phyloP scores from a whole-genome alignment of 2,797 vertebrate species.

The Hypotaenidia okinawae region DNA sequence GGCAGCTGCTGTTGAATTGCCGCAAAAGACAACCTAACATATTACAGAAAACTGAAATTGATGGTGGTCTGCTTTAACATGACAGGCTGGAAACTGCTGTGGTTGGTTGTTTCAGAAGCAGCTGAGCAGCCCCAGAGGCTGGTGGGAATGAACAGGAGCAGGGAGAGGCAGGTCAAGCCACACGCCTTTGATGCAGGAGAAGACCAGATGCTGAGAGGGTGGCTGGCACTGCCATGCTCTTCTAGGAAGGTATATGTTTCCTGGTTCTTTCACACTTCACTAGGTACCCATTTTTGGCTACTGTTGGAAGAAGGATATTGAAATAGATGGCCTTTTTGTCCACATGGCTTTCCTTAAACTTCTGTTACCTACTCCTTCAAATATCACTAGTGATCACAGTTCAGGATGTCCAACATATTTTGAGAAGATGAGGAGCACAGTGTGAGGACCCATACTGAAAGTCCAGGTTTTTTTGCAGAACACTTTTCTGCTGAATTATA shows the following conservation, averaged over 20 bases:
- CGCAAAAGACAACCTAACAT: neutral
- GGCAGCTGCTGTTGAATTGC: neutral
- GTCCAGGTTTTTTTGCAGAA: neutral
- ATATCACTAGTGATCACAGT: neutral
- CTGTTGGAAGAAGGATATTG: neutral
- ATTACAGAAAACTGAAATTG: neutral
- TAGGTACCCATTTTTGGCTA: neutral
- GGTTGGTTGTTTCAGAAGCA: neutral
- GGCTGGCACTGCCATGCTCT: neutral
- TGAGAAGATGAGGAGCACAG: neutral
- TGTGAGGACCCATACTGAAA: neutral
- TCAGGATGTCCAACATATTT: neutral
- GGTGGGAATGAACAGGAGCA: neutral
- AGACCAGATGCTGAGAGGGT: neutral
- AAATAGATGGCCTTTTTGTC: neutral
- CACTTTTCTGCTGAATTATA: neutral
- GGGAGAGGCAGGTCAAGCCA: neutral
- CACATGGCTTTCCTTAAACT: neutral
- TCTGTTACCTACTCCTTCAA: neutral
- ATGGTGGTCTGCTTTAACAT: neutral
- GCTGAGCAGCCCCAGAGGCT: neutral
- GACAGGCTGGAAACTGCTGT: neutral
- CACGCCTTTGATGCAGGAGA: neutral
- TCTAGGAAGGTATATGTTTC: neutral
- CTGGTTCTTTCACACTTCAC: neutral